A percentile compares a stretch with the other conserved stretches of the same genome.
These are phyloP conservation scores for Nasua narica DNA, from an alignment of 2,797 vertebrate genomes.

Conservation along the genomic window DNA sequence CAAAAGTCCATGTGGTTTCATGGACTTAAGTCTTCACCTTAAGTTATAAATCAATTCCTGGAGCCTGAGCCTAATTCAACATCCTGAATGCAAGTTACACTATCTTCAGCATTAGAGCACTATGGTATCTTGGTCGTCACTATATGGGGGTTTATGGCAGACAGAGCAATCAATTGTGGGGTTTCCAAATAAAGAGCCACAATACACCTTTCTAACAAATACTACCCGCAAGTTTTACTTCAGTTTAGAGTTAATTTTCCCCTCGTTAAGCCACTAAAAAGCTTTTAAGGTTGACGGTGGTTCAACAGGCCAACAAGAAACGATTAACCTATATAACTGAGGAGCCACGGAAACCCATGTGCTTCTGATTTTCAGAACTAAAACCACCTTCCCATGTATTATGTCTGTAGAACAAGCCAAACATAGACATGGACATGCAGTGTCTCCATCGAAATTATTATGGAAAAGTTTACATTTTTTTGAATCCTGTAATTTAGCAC, in stretches of 20 bases:
- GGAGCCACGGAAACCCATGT: not conserved
- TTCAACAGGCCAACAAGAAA: not conserved
- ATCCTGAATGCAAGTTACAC: constrained; percentile 66
- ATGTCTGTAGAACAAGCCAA: not conserved
- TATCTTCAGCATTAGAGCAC: constrained; percentile 64
- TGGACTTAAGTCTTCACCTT: constrained; percentile 46
- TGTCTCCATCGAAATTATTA: constrained; percentile 23
- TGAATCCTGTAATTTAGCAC: not conserved
- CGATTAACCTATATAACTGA: not conserved
- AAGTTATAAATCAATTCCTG: constrained; percentile 81
- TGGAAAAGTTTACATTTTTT: not conserved
- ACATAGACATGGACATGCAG: not conserved
- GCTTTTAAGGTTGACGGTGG: constrained; percentile 15
- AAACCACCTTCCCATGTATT: not conserved
- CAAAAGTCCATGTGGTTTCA: constrained; percentile 72
- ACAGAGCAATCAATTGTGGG: constrained; percentile 41
- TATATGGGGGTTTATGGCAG: constrained; percentile 39
- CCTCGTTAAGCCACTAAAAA: constrained; percentile 30
- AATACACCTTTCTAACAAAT: constrained; percentile 38
- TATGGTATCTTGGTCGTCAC: constrained; percentile 39
- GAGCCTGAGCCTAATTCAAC: constrained; percentile 69
- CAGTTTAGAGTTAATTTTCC: constrained; percentile 34
- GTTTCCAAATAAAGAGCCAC: constrained; percentile 60
- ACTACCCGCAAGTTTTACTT: constrained; percentile 22
- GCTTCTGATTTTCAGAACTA: constrained; percentile 39